phyloP scores from a whole-genome alignment of 1,140 invertebrate species.

The Cherax quadricarinatus region DNA sequence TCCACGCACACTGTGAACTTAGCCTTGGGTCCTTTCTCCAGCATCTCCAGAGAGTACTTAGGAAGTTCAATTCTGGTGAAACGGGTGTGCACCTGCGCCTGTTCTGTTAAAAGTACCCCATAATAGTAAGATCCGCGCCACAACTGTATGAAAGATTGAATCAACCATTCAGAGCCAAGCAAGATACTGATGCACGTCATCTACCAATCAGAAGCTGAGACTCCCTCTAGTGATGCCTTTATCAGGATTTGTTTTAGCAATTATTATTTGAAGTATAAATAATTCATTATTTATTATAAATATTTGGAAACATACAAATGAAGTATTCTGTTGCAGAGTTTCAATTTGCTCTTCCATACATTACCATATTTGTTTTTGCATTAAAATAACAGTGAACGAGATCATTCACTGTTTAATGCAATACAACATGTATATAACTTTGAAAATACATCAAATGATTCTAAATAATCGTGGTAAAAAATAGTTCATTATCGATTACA shows the following conservation, averaged over 20 bases:
- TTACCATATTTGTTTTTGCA: no score
- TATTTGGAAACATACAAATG: no score
- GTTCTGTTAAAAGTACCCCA: background rate
- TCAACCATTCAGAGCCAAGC: background rate
- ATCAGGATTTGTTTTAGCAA: background rate
- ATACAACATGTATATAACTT: no score
- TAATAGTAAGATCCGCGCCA: background rate
- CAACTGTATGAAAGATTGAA: background rate
- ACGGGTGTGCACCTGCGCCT: background rate
- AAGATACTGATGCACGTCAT: background rate
- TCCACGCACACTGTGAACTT: slow-evolving; percentile 80
- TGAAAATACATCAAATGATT: no score
- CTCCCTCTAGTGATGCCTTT: background rate
- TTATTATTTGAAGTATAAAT: no score
- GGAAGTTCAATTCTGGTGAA: slow-evolving; percentile 39
- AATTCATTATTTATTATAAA: no score
- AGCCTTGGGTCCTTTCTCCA: slow-evolving; percentile 25
- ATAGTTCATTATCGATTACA: no score
- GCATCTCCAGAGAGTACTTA: background rate
- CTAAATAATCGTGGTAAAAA: no score
- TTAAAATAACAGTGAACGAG: no score
- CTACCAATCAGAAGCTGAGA: background rate
- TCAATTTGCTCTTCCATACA: no score
- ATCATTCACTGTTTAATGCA: no score
- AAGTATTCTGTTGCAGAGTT: no score